Percentiles rank a stretch among this genome's conserved stretches.
phyloP scores from a whole-genome alignment of 1,140 invertebrate species.

The Cotesia typhae region DNA sequence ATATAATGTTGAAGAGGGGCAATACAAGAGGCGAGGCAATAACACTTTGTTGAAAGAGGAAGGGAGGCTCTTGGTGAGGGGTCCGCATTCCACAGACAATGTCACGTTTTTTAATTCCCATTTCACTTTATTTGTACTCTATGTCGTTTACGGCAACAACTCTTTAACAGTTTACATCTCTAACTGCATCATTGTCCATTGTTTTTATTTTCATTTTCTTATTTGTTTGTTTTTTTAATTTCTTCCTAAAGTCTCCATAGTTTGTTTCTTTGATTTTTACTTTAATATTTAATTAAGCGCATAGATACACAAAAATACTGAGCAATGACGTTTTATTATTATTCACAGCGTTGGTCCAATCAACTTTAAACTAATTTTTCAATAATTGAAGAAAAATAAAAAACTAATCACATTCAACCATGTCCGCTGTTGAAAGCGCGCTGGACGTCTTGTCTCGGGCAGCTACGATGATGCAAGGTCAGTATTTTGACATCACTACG shows the following conservation, averaged over 20 bases:
- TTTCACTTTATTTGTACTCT: constrained; percentile 61
- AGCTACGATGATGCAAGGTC: constrained; percentile 88
- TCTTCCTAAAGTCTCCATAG: neutral
- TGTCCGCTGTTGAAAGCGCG: constrained; percentile 78
- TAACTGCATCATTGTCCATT: constrained; percentile 9
- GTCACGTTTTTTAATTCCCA: constrained; percentile 65
- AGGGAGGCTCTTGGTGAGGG: constrained; percentile 54
- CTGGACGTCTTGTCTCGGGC: constrained; percentile 88
- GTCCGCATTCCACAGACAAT: constrained; percentile 67
- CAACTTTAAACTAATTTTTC: too few relatives aligned
- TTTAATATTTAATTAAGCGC: too few relatives aligned
- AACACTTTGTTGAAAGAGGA: constrained; percentile 42
- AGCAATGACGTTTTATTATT: too few relatives aligned
- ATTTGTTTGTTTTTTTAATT: neutral
- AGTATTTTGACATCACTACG: constrained; percentile 52
- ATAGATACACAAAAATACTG: too few relatives aligned
- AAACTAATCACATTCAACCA: constrained; percentile 41
- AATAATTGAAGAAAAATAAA: neutral
- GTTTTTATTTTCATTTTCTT: neutral
- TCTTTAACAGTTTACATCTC: constrained; percentile 28
- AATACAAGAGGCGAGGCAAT: constrained; percentile 31
- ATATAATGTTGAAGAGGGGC: constrained; percentile 40
- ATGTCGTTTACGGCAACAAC: constrained; percentile 40
- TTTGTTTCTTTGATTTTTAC: neutral
- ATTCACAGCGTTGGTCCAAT: neutral